These are phyloP conservation scores for Cinclus cinclus DNA, from an alignment of 2,113 vertebrate species.

Conservation along the genomic window DNA sequence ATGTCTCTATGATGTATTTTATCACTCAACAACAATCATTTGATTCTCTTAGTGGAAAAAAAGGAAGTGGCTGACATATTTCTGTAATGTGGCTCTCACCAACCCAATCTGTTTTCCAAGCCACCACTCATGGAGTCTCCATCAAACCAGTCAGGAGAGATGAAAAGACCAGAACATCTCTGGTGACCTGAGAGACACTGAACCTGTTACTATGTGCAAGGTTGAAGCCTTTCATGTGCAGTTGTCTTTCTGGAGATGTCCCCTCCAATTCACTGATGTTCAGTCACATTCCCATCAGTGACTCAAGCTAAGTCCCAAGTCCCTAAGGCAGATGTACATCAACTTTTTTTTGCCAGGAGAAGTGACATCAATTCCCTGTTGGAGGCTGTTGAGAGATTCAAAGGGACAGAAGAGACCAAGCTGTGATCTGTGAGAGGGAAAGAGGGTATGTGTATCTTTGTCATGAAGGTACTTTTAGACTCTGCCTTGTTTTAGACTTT, in stretches of 20 bases:
- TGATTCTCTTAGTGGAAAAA: background rate
- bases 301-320: conserved; percentile 24
- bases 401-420: conserved; percentile 19
- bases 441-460: background rate
- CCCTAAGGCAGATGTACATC: conserved; percentile 62
- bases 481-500: background rate
- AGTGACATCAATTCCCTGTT: conserved; percentile 55
- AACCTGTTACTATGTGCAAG: background rate
- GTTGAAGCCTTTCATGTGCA: background rate
- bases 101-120: background rate
- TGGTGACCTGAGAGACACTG: background rate
- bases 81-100: background rate
- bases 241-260: background rate
- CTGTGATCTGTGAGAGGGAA: background rate
- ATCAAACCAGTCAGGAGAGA: background rate
- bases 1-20: background rate
- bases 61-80: background rate
- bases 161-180: background rate
- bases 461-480: background rate
- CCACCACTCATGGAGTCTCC: background rate
- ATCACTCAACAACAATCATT: background rate
- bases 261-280: background rate
- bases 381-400: conserved; percentile 9
- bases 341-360: conserved; percentile 34
- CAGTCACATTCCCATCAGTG: conserved; percentile 1